Percentiles rank a stretch among this genome's conserved stretches.
phyloP scores from a whole-genome alignment of 2,113 vertebrate species.

The Platysternon megacephalum region DNA sequence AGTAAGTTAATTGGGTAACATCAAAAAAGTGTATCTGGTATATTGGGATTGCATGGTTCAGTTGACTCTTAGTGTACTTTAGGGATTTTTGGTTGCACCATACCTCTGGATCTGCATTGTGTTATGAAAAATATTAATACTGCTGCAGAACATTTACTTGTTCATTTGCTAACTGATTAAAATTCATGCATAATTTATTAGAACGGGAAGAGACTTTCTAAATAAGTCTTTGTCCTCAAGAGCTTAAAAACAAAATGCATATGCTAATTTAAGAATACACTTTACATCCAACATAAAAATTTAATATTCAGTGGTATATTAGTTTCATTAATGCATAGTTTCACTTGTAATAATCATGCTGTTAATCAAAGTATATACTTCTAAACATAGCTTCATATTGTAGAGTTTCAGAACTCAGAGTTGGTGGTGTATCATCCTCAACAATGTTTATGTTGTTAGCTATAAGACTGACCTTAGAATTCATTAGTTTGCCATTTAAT shows the following conservation, averaged over 20 bases:
- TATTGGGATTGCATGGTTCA: constrained; percentile 76
- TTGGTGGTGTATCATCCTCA: neutral
- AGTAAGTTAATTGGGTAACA: constrained; percentile 80
- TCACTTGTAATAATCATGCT: constrained; percentile 60
- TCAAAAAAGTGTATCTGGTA: constrained; percentile 75
- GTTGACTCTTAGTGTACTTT: constrained; percentile 68
- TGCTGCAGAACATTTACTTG: constrained; percentile 83
- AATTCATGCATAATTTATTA: constrained; percentile 86
- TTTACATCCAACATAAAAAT: constrained; percentile 74
- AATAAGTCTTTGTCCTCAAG: constrained; percentile 79
- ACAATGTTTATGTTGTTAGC: constrained; percentile 30
- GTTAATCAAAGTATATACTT: constrained; percentile 62
- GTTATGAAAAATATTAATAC: constrained; percentile 85
- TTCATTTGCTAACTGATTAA: constrained; percentile 85
- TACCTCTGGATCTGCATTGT: constrained; percentile 78
- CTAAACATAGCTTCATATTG: constrained; percentile 22
- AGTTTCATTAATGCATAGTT: constrained; percentile 67
- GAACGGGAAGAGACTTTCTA: constrained; percentile 80
- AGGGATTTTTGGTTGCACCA: constrained; percentile 74
- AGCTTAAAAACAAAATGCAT: constrained; percentile 74
- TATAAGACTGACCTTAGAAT: neutral
- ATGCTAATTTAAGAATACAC: constrained; percentile 74
- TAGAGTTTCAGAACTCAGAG: constrained; percentile 12
- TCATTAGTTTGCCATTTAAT: constrained; percentile 41
- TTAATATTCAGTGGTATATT: constrained; percentile 69